Evolutionary conservation across 1,140 invertebrate species (phyloP).

Genomic region (Zophobas morio): DNA sequence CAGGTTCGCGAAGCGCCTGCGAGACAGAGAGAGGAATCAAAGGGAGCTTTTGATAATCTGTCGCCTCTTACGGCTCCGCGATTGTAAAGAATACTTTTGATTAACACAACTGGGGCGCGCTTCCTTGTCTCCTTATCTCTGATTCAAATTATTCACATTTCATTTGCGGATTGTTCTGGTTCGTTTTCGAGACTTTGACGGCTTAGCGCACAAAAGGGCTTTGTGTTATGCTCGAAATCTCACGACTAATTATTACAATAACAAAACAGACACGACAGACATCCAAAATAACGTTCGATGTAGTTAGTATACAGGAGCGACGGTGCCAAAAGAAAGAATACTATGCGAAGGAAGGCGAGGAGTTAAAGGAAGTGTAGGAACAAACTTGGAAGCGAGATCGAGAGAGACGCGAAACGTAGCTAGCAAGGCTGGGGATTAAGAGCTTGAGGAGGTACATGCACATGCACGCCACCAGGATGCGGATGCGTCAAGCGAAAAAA

Average conservation of each 20-base stretch:
- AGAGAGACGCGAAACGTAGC: no score
- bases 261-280: conserved; percentile 39
- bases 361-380: no score
- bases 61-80: conserved; percentile 38
- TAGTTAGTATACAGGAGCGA: neutral
- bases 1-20: conserved; percentile 11
- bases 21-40: conserved; percentile 23
- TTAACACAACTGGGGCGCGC: conserved; percentile 42
- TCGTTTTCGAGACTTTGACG: conserved; percentile 43
- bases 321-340: neutral
- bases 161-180: conserved; percentile 46
- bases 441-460: no score
- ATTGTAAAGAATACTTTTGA: conserved; percentile 48
- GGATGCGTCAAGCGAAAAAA: no score
- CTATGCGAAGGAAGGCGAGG: neutral
- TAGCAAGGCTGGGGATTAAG: no score
- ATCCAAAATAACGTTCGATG: conserved; percentile 12
- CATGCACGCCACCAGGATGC: no score
- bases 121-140: conserved; percentile 45
- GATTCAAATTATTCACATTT: conserved; percentile 49
- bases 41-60: conserved; percentile 48
- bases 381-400: no score
- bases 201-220: conserved; percentile 45
- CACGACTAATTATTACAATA: conserved; percentile 40
- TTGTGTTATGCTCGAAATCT: conserved; percentile 42